Evolutionary conservation across 2,888 invertebrate species (phyloP), one percentile per base, ranked within the genome.

Genomic region (Lamproptera curius): DNA sequence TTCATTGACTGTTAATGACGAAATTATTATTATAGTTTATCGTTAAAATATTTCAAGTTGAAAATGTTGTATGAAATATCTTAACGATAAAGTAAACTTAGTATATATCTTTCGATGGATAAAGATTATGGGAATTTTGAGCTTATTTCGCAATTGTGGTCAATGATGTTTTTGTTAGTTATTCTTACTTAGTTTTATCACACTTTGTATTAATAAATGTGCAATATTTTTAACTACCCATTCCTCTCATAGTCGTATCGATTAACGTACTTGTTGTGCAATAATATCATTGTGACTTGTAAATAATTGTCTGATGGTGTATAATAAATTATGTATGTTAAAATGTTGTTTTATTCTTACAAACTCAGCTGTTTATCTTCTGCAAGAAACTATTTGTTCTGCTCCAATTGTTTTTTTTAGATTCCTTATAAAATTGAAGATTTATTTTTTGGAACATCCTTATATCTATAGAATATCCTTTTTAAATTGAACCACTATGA

Each of bases 1-100:
- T 60, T 53, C 58, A 35, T 56, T 55, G 41, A 55, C 53, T 57
- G 54, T 65, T 26, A 31, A 34, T 34, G 31, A 53, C 52, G 56
- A 56, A 58, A 56, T 49, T 51, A 51, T 47, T 34, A 46, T 51
- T 42, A 42, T 16, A 10, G 11, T 13, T 1, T 38, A 20, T 2
- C 2, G 13, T 13, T 15, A 16, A 15, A 13, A 13, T 17, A n/a
- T 11, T 9, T 26, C 14, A 34, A 6, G 9, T n/a, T n/a, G n/a
- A n/a, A n/a, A n/a, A n/a, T n/a, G n/a, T n/a, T n/a, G n/a, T n/a
- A n/a, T n/a, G n/a, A n/a, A n/a, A n/a, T n/a, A n/a, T n/a, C n/a
- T n/a, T n/a, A n/a, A n/a, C n/a, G n/a, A n/a, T n/a, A n/a, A n/a
- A n/a, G n/a, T n/a, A n/a, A n/a, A n/a, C n/a, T n/a, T n/a, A n/a